phyloP scores from a whole-genome alignment of 2,113 vertebrate species.

The Dicerorhinus sumatrensis region DNA sequence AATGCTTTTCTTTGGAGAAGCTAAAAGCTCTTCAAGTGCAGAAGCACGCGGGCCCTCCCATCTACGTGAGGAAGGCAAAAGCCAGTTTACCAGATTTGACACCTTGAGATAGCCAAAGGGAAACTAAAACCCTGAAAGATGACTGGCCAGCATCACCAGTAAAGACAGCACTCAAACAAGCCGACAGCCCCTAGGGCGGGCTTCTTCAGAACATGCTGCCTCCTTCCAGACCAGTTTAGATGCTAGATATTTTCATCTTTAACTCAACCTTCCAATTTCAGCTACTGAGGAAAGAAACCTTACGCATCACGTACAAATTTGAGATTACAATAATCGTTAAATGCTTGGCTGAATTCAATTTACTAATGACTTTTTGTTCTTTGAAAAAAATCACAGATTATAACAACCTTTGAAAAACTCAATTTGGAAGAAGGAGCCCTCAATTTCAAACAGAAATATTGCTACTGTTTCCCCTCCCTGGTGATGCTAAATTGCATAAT shows the following conservation, averaged over 20 bases:
- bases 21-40: constrained; percentile 38
- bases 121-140: constrained; percentile 8
- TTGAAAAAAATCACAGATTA: not conserved
- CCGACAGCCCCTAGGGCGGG: not conserved
- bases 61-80: not conserved
- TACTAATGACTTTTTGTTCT: constrained; percentile 2
- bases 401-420: constrained; percentile 1
- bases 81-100: not conserved
- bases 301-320: not conserved
- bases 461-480: not conserved
- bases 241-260: not conserved
- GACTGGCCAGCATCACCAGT: not conserved
- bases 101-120: not conserved
- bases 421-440: not conserved
- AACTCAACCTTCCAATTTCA: not conserved
- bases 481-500: not conserved
- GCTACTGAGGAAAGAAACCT: constrained; percentile 14
- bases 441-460: constrained; percentile 34
- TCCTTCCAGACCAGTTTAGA: not conserved
- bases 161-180: not conserved
- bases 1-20: not conserved
- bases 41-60: not conserved
- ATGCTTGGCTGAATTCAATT: not conserved
- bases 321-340: constrained; percentile 9
- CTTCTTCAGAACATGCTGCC: not conserved